These are phyloP conservation scores for Protula sp. DNA, from an alignment of 2,888 invertebrate genomes.

Conservation along the genomic window DNA sequence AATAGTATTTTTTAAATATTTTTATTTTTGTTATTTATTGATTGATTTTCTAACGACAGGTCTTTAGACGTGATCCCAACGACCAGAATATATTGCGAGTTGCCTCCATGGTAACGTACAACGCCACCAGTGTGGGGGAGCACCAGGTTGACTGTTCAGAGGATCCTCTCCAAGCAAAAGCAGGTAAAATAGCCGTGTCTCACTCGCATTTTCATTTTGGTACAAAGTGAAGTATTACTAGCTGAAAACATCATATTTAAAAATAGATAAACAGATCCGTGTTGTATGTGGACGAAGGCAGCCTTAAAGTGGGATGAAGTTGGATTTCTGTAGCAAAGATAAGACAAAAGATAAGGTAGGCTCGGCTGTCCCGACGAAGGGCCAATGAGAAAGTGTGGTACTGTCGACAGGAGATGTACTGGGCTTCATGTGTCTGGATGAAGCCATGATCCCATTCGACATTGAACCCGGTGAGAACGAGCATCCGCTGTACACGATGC, in stretches of 20 bases:
- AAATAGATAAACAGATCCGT: no score
- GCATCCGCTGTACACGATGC: conserved; percentile 6
- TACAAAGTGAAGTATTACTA: no score
- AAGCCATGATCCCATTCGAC: conserved; percentile 15
- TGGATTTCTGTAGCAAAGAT: no score
- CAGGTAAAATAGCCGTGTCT: background rate
- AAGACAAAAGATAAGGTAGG: no score
- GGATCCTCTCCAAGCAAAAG: background rate
- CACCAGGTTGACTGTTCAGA: background rate
- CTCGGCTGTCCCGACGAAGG: no score
- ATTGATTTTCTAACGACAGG: background rate
- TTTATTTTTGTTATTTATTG: no score
- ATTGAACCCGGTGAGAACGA: conserved; percentile 8
- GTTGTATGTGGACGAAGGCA: no score
- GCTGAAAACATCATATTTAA: no score
- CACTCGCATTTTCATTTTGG: no score
- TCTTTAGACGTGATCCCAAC: background rate
- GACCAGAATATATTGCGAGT: background rate
- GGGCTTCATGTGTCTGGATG: conserved; percentile 18
- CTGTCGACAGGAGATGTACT: conserved; percentile 23
- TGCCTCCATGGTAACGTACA: background rate
- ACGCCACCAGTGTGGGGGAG: background rate
- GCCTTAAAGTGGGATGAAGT: no score
- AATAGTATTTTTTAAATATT: no score
- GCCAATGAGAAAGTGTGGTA: no score